These are phyloP conservation scores for Tetranychus piercei DNA, from an alignment of 2,888 invertebrate species.

Conservation along the genomic window DNA sequence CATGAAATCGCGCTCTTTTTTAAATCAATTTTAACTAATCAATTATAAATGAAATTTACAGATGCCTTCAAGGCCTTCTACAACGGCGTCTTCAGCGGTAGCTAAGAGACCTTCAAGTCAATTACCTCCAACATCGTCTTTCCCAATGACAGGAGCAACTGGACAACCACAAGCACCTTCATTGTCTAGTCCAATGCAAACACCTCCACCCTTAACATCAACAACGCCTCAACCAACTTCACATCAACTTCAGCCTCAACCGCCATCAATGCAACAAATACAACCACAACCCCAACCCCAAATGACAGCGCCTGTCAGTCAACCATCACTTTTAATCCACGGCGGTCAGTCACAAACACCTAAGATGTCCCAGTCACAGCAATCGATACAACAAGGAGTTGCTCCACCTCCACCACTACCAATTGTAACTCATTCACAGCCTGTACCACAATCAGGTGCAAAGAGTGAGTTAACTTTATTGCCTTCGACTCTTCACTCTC, in stretches of 20 bases:
- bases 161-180: neutral
- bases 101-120: neutral
- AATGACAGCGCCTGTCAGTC: neutral
- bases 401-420: neutral
- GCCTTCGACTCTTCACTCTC: neutral
- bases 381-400: neutral
- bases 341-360: neutral
- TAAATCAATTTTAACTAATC: neutral
- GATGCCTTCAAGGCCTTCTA: conserved; percentile 6
- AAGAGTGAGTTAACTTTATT: neutral
- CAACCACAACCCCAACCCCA: conserved; percentile 1
- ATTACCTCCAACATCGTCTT: neutral
- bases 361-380: neutral
- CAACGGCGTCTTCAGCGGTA: conserved; percentile 1
- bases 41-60: neutral
- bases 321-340: neutral
- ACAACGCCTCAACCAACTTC: conserved; percentile 18
- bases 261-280: conserved; percentile 16
- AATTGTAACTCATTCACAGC: neutral
- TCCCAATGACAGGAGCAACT: neutral
- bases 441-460: neutral
- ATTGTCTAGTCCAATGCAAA: neutral
- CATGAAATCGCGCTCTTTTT: neutral
- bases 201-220: conserved; percentile 24
- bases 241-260: conserved; percentile 16